These are phyloP conservation scores for Neuroterus valhalla DNA, from an alignment of 1,140 invertebrate species.

Conservation along the genomic window DNA sequence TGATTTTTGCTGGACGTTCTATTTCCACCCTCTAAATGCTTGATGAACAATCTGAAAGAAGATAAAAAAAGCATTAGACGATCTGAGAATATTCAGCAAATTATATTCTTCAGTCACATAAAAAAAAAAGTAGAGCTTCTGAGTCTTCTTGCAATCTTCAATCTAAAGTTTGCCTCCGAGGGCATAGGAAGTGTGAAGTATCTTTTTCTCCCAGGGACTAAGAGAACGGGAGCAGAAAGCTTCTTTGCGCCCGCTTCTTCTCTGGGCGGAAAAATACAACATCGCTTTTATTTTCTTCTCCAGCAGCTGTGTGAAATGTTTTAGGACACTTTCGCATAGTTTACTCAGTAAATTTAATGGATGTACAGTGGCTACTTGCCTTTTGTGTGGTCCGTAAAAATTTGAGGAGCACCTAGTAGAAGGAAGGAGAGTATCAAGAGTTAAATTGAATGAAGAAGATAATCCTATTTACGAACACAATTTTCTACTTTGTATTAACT, in stretches of 20 bases:
- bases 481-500: slow-evolving; percentile 22
- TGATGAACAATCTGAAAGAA: background rate
- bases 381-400: background rate
- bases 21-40: background rate
- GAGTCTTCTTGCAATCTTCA: too few relatives aligned
- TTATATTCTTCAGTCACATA: too few relatives aligned
- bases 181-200: too few relatives aligned
- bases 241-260: too few relatives aligned
- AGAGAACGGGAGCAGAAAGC: too few relatives aligned
- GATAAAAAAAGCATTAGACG: background rate
- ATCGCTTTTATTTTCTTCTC: too few relatives aligned
- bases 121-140: background rate
- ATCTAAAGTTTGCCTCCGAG: too few relatives aligned
- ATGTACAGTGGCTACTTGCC: background rate
- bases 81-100: background rate
- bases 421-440: background rate
- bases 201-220: too few relatives aligned
- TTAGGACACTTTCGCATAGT: too few relatives aligned
- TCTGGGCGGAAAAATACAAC: too few relatives aligned
- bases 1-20: background rate
- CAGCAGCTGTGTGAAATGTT: too few relatives aligned
- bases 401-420: background rate
- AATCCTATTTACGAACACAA: slow-evolving; percentile 11
- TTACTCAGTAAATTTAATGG: background rate
- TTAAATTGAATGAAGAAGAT: slow-evolving; percentile 14